Base-by-base conservation (phyloP, 2,113 vertebrate species). In the Oenanthe melanoleuca region DNA sequence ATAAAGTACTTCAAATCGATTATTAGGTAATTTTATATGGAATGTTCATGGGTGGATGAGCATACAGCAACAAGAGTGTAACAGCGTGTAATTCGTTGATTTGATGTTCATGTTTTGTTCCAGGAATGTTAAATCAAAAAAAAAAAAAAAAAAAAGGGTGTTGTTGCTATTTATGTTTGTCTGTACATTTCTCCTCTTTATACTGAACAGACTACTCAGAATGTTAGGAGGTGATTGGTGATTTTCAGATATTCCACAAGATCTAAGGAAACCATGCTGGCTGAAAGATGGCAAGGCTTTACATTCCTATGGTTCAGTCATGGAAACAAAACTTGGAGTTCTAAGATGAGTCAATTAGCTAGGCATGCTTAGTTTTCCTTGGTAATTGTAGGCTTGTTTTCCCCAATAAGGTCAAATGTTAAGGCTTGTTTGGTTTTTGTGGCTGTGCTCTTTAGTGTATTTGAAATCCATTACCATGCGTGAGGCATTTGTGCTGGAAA, bases 321-420 rank as follows among this genome's bases (percentile, higher is more conserved):
- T 84, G 96, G 96, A 93, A 97, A 96, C 72, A 97, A 97, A 98
- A 96, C 93, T 95, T 91, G 6, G 63, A 56, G 94, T 93, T 93
- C 97, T 92, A 77, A 92, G 93, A 97, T 97, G 96, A 96, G 93
- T 96, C 97, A 97, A 98, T 98, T 98, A 98, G 97, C 94, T 90
- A 97, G 97, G 96, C 97, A 93, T 94, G 96, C 97, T 97, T 98
- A 94, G 97, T 94, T 97, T 97, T 95, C 97, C 97, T 97, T 97
- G 93, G 96, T 98, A 97, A 97, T 93, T 92, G 91, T 55, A 92
- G 92, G 96, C 96, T 98, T 98, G 92, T 97, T 98, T 98, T 97
- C 92, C 94, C 89, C 85, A 73, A 3, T 42, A 91, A 92, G 97
- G 98, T 98, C 98, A 98, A 98, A 98, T 97, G 97, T 98, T 98